These are phyloP conservation scores for Tridacna crocea DNA, from an alignment of 2,888 invertebrate genomes.

Conservation along the genomic window DNA sequence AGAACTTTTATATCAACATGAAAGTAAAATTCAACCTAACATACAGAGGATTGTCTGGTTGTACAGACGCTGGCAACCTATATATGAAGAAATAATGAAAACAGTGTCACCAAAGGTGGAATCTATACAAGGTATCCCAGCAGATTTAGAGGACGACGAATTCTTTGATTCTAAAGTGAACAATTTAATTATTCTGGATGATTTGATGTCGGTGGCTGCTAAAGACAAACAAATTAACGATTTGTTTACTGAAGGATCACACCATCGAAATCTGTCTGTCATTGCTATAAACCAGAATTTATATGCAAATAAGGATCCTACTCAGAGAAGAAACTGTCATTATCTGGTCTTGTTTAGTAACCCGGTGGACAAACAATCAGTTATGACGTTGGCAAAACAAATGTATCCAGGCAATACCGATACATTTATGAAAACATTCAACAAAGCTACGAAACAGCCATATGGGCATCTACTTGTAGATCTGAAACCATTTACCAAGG, in stretches of 20 bases:
- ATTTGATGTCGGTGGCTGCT: slow-evolving; percentile 30
- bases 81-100: slow-evolving; percentile 32
- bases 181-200: slow-evolving; percentile 52
- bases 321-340: slow-evolving; percentile 33
- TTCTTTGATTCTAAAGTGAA: slow-evolving; percentile 45
- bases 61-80: slow-evolving; percentile 53
- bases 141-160: slow-evolving; percentile 41
- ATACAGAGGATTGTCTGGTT: slow-evolving; percentile 57
- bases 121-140: slow-evolving; percentile 51
- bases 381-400: slow-evolving; percentile 27
- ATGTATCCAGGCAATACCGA: slow-evolving; percentile 48
- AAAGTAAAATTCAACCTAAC: slow-evolving; percentile 25
- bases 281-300: slow-evolving; percentile 34
- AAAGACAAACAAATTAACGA: slow-evolving; percentile 41
- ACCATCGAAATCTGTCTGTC: slow-evolving; percentile 25
- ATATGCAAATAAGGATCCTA: slow-evolving; percentile 31
- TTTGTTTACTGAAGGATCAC: slow-evolving; percentile 43
- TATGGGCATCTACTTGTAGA: slow-evolving; percentile 33
- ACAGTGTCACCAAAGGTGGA: slow-evolving; percentile 41
- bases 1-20: slow-evolving; percentile 26
- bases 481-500: background rate
- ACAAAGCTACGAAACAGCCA: slow-evolving; percentile 35
- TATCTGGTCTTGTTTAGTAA: slow-evolving; percentile 30
- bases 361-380: slow-evolving; percentile 18
- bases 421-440: slow-evolving; percentile 27